Conservation (phyloP, 2,797 vertebrate species). For the Falco naumanni region DNA sequence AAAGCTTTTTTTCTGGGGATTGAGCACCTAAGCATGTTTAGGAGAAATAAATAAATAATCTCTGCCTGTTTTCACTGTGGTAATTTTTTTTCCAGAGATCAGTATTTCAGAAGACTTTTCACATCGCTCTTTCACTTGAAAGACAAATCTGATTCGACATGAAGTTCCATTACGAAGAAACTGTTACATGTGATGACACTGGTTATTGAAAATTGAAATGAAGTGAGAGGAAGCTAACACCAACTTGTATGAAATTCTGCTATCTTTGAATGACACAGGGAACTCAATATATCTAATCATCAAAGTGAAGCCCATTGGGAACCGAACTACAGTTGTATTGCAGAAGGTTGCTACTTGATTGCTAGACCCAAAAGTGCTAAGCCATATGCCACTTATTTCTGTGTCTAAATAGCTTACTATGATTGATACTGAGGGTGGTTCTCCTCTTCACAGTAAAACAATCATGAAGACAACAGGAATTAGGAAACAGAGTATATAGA, state of each 20-base stretch:
- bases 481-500: constrained; percentile 30
- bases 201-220: constrained; percentile 81
- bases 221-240: constrained; percentile 75
- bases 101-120: constrained; percentile 60
- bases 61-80: background rate
- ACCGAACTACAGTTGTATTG: constrained; percentile 44
- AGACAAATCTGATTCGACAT: constrained; percentile 71
- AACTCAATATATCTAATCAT: constrained; percentile 79
- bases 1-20: background rate
- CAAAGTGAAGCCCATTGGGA: constrained; percentile 73
- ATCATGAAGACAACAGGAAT: constrained; percentile 55
- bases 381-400: constrained; percentile 69
- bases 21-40: background rate
- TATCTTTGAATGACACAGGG: constrained; percentile 74
- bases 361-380: constrained; percentile 70
- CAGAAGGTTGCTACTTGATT: constrained; percentile 69
- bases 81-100: constrained; percentile 26
- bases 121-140: constrained; percentile 58
- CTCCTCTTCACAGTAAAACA: constrained; percentile 43
- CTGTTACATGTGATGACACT: constrained; percentile 72
- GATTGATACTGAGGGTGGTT: constrained; percentile 23
- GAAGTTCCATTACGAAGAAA: constrained; percentile 77
- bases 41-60: background rate
- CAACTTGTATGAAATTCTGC: constrained; percentile 68
- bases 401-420: constrained; percentile 68